Percentiles rank a stretch among this genome's conserved stretches.
phyloP scores from a whole-genome alignment of 2,888 invertebrate species.

The Agrochola litura region DNA sequence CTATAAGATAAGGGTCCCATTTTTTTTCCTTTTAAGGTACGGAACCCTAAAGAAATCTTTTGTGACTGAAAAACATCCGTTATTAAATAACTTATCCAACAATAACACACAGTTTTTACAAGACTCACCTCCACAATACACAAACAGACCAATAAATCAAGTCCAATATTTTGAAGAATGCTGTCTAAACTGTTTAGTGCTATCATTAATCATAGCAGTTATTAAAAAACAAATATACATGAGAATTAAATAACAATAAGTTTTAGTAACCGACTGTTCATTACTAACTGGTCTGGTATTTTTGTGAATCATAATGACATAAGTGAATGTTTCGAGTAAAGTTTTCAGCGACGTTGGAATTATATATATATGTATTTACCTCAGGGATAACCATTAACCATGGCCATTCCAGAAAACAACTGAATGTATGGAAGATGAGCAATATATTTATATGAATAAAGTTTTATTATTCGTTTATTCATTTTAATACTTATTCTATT shows the following conservation, averaged over 20 bases:
- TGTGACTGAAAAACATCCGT: neutral
- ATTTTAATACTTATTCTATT: too few species aligned
- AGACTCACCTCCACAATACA: slow-evolving; percentile 10
- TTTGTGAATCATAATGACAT: neutral
- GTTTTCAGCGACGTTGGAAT: too few species aligned
- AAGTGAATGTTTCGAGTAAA: too few species aligned
- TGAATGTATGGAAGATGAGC: too few species aligned
- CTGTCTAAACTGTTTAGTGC: slow-evolving; percentile 46
- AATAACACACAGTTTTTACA: slow-evolving; percentile 15
- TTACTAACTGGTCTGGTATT: slow-evolving; percentile 25
- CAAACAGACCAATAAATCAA: slow-evolving; percentile 49
- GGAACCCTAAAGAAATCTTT: neutral
- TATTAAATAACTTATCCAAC: neutral
- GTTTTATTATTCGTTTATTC: too few species aligned
- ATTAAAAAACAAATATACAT: slow-evolving; percentile 47
- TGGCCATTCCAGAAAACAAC: too few species aligned
- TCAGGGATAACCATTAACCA: too few species aligned
- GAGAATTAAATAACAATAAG: slow-evolving; percentile 40
- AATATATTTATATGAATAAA: too few species aligned
- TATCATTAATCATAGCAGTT: slow-evolving; percentile 40
- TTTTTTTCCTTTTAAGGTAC: too few species aligned
- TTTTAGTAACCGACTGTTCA: neutral
- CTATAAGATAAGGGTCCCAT: too few species aligned
- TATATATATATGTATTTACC: too few species aligned
- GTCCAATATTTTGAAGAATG: slow-evolving; percentile 27